These are phyloP conservation scores for Allobates femoralis DNA, from an alignment of 2,797 vertebrate species.

Conservation along the genomic window DNA sequence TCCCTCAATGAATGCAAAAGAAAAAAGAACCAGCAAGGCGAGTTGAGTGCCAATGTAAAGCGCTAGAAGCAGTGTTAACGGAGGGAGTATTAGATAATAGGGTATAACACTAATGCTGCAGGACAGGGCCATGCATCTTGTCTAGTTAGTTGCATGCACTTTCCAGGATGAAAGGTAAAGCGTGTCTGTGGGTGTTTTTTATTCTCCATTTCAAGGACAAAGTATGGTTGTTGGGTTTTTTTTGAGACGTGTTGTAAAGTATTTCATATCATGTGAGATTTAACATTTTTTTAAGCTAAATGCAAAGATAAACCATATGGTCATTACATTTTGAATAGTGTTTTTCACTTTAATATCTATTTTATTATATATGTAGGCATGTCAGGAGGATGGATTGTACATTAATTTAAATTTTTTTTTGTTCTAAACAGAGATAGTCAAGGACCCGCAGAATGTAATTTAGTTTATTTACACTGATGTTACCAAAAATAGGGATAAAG, in stretches of 20 bases:
- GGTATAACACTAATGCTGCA: slow-evolving; percentile 50
- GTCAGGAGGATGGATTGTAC: slow-evolving; percentile 16
- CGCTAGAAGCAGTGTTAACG: slow-evolving; percentile 27
- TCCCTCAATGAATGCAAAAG: not conserved
- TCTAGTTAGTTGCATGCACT: slow-evolving; percentile 47
- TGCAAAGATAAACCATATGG: slow-evolving; percentile 34
- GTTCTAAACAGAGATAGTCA: slow-evolving; percentile 14
- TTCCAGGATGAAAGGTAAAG: slow-evolving; percentile 48
- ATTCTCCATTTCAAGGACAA: slow-evolving; percentile 19
- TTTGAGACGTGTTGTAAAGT: slow-evolving; percentile 38
- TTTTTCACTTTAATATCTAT: slow-evolving; percentile 45
- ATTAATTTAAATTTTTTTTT: slow-evolving; percentile 6
- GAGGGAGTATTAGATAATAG: not conserved
- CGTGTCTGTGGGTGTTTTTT: slow-evolving; percentile 41
- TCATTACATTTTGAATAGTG: slow-evolving; percentile 43
- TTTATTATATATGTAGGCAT: slow-evolving; percentile 38
- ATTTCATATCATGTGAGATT: slow-evolving; percentile 35
- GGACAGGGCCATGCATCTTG: slow-evolving; percentile 14
- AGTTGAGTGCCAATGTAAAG: slow-evolving; percentile 27
- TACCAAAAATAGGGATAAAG: slow-evolving; percentile 1
- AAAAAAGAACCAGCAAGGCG: not conserved
- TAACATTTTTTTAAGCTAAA: slow-evolving; percentile 29
- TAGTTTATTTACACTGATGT: not conserved
- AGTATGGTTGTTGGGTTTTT: slow-evolving; percentile 23
- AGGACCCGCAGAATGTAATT: slow-evolving; percentile 22